Conservation (phyloP, 2,113 vertebrate species). For the Scomber japonicus region DNA sequence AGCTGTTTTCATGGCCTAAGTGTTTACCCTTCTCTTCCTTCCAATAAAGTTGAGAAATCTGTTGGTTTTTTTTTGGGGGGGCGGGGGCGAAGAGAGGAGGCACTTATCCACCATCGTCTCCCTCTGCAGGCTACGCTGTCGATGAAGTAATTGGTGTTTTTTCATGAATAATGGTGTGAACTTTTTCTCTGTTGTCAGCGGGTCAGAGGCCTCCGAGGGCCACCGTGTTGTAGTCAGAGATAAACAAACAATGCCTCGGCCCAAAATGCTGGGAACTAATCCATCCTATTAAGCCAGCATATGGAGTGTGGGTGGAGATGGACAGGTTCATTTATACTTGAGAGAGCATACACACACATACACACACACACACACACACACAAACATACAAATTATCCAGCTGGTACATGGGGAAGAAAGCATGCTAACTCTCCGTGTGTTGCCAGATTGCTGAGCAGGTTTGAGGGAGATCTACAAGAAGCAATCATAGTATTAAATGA, state of each 20-base stretch:
- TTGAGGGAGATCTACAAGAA: too few relatives aligned
- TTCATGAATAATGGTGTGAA: slow-evolving; percentile 25
- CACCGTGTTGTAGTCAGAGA: slow-evolving; percentile 16
- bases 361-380: neutral
- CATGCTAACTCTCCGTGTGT: neutral
- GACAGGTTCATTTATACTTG: neutral
- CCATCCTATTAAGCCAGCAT: neutral
- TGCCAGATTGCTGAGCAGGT: neutral
- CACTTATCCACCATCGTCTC: neutral
- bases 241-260: slow-evolving; percentile 12
- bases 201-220: neutral
- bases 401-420: too few relatives aligned
- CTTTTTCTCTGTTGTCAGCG: neutral
- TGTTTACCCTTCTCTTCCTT: too few relatives aligned
- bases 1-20: too few relatives aligned
- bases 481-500: too few relatives aligned
- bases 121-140: neutral
- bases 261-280: neutral
- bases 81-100: too few relatives aligned
- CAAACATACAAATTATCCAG: neutral
- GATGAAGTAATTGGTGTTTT: slow-evolving; percentile 10
- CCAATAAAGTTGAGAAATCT: neutral
- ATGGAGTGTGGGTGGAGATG: slow-evolving; percentile 5
- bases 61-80: neutral
- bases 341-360: neutral